Percentiles rank a stretch among this genome's conserved stretches.
These are phyloP conservation scores for Hyposoter dolosus DNA, from an alignment of 2,888 invertebrate genomes.

Conservation along the genomic window DNA sequence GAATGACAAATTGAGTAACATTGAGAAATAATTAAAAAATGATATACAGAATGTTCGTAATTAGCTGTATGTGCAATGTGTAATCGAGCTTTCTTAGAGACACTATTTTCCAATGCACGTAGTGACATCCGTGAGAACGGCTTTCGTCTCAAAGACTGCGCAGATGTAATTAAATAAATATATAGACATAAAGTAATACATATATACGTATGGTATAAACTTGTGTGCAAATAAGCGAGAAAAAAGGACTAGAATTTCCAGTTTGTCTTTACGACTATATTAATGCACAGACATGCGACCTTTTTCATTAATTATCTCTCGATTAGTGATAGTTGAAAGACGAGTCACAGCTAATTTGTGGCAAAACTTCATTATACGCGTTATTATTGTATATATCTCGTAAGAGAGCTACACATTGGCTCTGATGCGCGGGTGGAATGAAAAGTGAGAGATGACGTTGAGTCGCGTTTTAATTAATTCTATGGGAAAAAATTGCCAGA, in stretches of 20 bases:
- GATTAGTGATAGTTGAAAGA: constrained; percentile 43
- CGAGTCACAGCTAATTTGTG: constrained; percentile 62
- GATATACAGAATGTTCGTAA: neutral
- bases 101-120: constrained; percentile 20
- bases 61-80: neutral
- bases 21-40: neutral
- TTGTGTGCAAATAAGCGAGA: neutral
- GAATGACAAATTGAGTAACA: constrained; percentile 11
- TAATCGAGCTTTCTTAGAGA: constrained; percentile 28
- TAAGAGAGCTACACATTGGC: constrained; percentile 11
- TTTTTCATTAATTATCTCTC: constrained; percentile 65
- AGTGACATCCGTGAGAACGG: constrained; percentile 51
- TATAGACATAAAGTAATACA: neutral
- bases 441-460: constrained; percentile 47
- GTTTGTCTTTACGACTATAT: constrained; percentile 52
- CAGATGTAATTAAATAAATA: neutral
- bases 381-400: constrained; percentile 21
- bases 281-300: constrained; percentile 52
- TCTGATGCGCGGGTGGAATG: neutral
- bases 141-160: neutral
- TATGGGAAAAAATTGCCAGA: constrained; percentile 70
- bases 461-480: constrained; percentile 72
- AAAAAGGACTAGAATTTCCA: constrained; percentile 47
- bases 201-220: neutral
- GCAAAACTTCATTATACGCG: constrained; percentile 55